A percentile compares a stretch with the other conserved stretches of the same genome.
Conservation (phyloP, 2,797 vertebrate genomes). For the Artibeus jamaicensis region DNA sequence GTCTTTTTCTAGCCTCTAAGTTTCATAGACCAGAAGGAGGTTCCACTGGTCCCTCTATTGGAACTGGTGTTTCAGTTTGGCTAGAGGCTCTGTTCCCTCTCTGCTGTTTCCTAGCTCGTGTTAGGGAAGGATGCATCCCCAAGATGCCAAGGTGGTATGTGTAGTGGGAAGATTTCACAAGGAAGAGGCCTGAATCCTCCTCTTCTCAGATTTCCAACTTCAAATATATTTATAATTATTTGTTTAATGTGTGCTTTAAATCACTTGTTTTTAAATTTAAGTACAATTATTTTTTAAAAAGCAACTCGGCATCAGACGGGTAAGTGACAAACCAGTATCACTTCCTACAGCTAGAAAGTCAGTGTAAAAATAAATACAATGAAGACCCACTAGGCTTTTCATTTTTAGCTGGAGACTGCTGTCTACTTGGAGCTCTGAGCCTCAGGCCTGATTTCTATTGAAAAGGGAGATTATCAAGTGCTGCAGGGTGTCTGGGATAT, state of each 20-base stretch:
- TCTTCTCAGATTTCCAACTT: neutral
- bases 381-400: constrained; percentile 35
- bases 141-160: fast-evolving
- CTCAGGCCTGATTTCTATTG: constrained; percentile 11
- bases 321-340: constrained; percentile 61
- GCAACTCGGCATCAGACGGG: constrained; percentile 50
- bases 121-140: too few species aligned
- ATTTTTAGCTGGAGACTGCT: neutral
- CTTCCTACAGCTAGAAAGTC: constrained; percentile 58
- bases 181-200: neutral
- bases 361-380: constrained; percentile 56
- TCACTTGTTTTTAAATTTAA: constrained; percentile 50
- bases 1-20: neutral
- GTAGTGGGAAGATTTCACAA: neutral
- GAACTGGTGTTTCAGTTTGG: neutral
- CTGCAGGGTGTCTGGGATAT: neutral
- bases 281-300: constrained; percentile 30
- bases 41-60: neutral
- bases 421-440: neutral
- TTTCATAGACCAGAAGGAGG: neutral
- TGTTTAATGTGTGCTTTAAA: constrained; percentile 23
- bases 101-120: neutral
- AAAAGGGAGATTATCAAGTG: neutral
- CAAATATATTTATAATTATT: neutral
- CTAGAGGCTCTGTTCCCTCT: neutral